Evolutionary conservation across 2,888 invertebrate genomes (phyloP).

Genomic region (Lamproptera curius): DNA sequence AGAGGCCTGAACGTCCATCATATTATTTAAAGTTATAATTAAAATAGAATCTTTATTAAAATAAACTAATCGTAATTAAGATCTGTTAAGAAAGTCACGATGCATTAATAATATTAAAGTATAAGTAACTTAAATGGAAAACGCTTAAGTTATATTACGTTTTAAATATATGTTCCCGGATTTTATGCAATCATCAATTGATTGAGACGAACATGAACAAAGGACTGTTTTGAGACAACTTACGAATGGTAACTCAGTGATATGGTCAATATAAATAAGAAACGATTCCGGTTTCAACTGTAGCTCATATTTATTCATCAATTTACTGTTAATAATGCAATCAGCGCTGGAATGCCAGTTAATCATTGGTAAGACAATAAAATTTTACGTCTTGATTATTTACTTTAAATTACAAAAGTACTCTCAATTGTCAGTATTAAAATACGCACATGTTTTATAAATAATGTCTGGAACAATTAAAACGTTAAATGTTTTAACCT

Average conservation of each 20-base stretch:
- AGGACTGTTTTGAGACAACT: conserved; percentile 3
- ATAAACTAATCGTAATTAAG: too few relatives aligned
- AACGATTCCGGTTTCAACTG: conserved; percentile 11
- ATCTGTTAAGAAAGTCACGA: too few relatives aligned
- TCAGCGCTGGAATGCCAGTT: conserved; percentile 8
- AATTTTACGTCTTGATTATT: conserved; percentile 15
- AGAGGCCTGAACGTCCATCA: too few relatives aligned
- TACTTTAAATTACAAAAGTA: conserved; percentile 4
- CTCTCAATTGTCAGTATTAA: not conserved
- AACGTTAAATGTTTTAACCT: too few relatives aligned
- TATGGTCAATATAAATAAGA: conserved; percentile 16
- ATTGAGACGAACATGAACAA: conserved; percentile 5
- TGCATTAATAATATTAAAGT: too few relatives aligned
- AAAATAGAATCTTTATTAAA: too few relatives aligned
- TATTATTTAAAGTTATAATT: too few relatives aligned
- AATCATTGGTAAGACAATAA: conserved; percentile 14
- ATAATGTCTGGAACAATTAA: too few relatives aligned
- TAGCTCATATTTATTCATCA: conserved; percentile 18
- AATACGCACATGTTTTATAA: too few relatives aligned
- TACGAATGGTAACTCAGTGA: conserved; percentile 1
- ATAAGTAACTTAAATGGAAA: too few relatives aligned
- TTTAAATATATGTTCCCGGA: not conserved
- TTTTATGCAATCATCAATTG: not conserved
- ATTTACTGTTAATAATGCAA: conserved; percentile 12
- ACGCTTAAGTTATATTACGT: too few relatives aligned